Evolutionary conservation across 2,797 vertebrate species (phyloP).

Genomic region (Pteronotus mesoamericanus): DNA sequence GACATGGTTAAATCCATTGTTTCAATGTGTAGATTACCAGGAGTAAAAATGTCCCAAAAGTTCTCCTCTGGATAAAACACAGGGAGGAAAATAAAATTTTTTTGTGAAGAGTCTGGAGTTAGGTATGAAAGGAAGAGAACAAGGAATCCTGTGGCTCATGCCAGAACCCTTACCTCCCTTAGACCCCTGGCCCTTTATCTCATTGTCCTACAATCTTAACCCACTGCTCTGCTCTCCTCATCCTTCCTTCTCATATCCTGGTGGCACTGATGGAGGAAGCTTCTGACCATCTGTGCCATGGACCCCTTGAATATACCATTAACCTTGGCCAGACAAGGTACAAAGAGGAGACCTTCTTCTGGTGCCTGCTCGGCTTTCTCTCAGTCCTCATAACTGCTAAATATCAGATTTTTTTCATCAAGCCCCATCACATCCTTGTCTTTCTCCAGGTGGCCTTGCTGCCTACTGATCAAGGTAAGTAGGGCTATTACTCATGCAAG

Average conservation of each 20-base stretch:
- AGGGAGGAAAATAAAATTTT: not conserved
- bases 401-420: not conserved
- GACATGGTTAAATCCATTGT: not conserved
- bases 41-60: not conserved
- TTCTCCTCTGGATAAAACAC: not conserved
- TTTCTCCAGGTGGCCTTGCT: not conserved
- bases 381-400: not conserved
- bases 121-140: not conserved
- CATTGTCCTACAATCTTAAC: no score
- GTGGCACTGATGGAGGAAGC: not conserved
- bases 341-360: fast-evolving
- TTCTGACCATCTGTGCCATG: not conserved
- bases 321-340: not conserved
- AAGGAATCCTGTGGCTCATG: not conserved
- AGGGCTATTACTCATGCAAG: fast-evolving
- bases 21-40: not conserved
- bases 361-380: no score
- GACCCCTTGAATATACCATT: no score
- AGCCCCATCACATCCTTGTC: not conserved
- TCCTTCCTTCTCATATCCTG: not conserved
- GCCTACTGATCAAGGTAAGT: not conserved
- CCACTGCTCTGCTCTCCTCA: not conserved
- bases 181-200: not conserved
- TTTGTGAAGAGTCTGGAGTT: not conserved
- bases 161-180: not conserved